Percentiles rank a stretch among this genome's conserved stretches.
Conservation (phyloP, 2,888 invertebrate species). For the Gisinianus flammeolus region DNA sequence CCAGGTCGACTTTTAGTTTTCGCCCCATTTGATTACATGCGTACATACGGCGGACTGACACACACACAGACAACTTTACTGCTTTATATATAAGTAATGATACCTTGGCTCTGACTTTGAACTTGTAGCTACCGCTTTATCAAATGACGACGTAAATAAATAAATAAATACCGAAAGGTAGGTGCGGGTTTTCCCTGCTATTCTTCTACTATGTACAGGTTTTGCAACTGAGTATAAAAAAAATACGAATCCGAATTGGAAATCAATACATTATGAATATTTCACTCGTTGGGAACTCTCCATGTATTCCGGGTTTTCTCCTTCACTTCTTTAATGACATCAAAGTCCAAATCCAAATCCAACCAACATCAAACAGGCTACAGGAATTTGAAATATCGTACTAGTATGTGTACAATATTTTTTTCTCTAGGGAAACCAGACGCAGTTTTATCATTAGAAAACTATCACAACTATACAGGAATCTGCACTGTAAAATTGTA, state of each 20-base stretch:
- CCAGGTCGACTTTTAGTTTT: too few species aligned
- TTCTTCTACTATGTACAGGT: neutral
- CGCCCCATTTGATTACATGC: neutral
- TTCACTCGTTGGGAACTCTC: neutral
- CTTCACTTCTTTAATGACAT: neutral
- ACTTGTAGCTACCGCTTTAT: neutral
- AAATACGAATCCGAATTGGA: neutral
- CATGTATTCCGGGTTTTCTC: neutral
- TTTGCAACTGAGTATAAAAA: neutral
- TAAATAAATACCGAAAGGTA: neutral
- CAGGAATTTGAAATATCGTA: too few species aligned
- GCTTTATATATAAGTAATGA: too few species aligned
- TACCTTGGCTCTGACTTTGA: neutral
- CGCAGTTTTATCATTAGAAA: too few species aligned
- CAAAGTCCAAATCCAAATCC: neutral
- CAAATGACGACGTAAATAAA: neutral
- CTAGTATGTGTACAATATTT: too few species aligned
- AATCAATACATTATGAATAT: neutral
- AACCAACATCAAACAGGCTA: neutral
- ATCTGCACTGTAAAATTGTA: too few species aligned
- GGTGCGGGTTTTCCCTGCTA: neutral
- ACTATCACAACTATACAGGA: too few species aligned
- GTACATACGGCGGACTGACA: neutral
- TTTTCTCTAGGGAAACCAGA: too few species aligned
- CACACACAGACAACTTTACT: too few species aligned